Conservation (phyloP, 2,113 vertebrate genomes). For the Oncorhynchus masou region DNA sequence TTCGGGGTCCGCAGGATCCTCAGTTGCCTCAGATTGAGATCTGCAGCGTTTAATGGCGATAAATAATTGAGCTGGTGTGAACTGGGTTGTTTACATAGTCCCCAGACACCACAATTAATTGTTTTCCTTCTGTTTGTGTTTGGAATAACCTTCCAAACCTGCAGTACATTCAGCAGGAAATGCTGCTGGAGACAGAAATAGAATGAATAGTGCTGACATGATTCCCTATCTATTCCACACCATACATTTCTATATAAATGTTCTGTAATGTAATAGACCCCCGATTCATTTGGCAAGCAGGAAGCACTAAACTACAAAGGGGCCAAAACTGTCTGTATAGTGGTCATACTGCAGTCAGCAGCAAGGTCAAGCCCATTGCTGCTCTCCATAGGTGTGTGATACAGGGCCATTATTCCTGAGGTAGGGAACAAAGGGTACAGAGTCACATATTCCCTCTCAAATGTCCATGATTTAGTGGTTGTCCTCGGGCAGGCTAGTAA, state of each 20-base stretch:
- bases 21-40: constrained; percentile 15
- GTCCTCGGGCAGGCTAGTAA: constrained; percentile 21
- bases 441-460: constrained; percentile 16
- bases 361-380: constrained; percentile 30
- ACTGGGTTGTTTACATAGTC: constrained; percentile 37
- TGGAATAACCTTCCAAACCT: not conserved
- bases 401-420: constrained; percentile 24
- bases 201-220: no score
- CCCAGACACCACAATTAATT: constrained; percentile 4
- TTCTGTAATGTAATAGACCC: no score
- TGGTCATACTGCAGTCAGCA: not conserved
- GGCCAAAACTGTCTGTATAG: not conserved
- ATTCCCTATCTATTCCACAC: no score
- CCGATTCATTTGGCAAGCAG: not conserved
- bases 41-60: constrained; percentile 28
- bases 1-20: constrained; percentile 9
- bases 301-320: constrained; percentile 21
- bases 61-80: constrained; percentile 40
- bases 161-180: not conserved
- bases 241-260: no score
- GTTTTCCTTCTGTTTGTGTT: constrained; percentile 5
- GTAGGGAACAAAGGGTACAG: not conserved
- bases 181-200: no score
- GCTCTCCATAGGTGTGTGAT: constrained; percentile 32
- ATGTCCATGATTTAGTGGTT: constrained; percentile 16